Evolutionary conservation across 37 sponge, comb jelly and placozoan species (phyloP).

Genomic region (Petrosia ficiformis): DNA sequence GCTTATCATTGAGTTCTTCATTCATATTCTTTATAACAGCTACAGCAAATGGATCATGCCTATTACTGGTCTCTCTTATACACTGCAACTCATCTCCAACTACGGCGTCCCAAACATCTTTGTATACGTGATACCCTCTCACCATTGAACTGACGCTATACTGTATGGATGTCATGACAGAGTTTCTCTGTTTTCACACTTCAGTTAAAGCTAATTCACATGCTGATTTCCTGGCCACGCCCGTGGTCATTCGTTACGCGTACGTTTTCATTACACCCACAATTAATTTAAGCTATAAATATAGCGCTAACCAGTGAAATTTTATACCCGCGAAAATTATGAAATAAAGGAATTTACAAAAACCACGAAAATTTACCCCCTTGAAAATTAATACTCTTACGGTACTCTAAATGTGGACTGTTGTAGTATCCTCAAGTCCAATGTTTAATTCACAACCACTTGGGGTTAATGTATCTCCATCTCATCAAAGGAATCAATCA

Average conservation of each 20-base stretch:
- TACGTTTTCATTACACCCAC: not conserved
- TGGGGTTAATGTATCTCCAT: no score
- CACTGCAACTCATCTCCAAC: slow-evolving; percentile 30
- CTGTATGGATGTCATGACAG: no score
- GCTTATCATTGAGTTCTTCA: slow-evolving; percentile 21
- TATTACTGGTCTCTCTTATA: slow-evolving; percentile 12
- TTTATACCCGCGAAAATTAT: not conserved
- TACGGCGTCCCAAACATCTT: slow-evolving; percentile 16
- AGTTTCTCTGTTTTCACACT: no score
- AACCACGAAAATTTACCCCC: not conserved
- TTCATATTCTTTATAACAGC: slow-evolving; percentile 5
- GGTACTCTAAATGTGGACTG: not conserved
- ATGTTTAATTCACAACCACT: no score
- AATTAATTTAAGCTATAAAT: not conserved
- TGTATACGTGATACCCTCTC: slow-evolving; percentile 15
- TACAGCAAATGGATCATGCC: slow-evolving; percentile 34
- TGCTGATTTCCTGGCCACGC: no score
- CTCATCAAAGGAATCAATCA: no score
- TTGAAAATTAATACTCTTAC: not conserved
- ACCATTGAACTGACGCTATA: no score
- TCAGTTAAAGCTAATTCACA: no score
- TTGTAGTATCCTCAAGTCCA: no score
- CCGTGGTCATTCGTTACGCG: no score
- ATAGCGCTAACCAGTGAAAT: not conserved
- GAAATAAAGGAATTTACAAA: not conserved